Conservation (phyloP, 1,140 invertebrate genomes). For the Dufourea novaeangliae region DNA sequence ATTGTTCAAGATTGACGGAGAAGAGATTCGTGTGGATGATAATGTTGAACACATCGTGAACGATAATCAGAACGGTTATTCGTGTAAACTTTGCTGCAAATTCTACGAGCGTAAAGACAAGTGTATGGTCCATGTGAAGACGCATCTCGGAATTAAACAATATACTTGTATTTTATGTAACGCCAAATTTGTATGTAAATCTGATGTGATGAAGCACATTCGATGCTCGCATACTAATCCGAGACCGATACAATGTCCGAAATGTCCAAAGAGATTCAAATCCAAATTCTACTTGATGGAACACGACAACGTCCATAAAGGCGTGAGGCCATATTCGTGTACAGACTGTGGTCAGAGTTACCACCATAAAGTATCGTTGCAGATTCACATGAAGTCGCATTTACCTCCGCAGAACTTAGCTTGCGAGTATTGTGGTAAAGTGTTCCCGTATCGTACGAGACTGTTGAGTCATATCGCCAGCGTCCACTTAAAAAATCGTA, state of each 20-base stretch:
- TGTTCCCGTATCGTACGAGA: slow-evolving; percentile 79
- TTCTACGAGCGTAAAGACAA: slow-evolving; percentile 79
- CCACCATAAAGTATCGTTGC: slow-evolving; percentile 80
- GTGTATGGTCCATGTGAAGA: slow-evolving; percentile 85
- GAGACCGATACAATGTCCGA: slow-evolving; percentile 78
- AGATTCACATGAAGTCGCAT: slow-evolving; percentile 80
- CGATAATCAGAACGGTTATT: slow-evolving; percentile 75
- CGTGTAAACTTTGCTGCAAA: slow-evolving; percentile 77
- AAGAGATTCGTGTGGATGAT: slow-evolving; percentile 79
- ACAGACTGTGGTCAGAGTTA: slow-evolving; percentile 78
- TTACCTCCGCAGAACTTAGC: slow-evolving; percentile 79
- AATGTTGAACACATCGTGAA: slow-evolving; percentile 74
- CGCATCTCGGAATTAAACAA: slow-evolving; percentile 87
- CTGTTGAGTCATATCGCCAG: slow-evolving; percentile 79
- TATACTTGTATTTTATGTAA: slow-evolving; percentile 86
- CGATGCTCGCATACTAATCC: slow-evolving; percentile 80
- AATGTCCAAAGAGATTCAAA: slow-evolving; percentile 80
- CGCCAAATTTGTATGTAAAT: slow-evolving; percentile 80
- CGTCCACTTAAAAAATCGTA: slow-evolving; percentile 78
- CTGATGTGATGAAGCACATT: slow-evolving; percentile 81
- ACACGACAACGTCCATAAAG: slow-evolving; percentile 80
- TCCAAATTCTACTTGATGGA: slow-evolving; percentile 80
- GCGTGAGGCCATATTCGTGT: slow-evolving; percentile 78
- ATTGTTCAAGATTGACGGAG: slow-evolving; percentile 77
- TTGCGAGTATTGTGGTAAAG: slow-evolving; percentile 80